A percentile compares a stretch with the other conserved stretches of the same genome.
Evolutionary conservation across 1,140 invertebrate species (phyloP).

Genomic region (Heliconius eleuchia): DNA sequence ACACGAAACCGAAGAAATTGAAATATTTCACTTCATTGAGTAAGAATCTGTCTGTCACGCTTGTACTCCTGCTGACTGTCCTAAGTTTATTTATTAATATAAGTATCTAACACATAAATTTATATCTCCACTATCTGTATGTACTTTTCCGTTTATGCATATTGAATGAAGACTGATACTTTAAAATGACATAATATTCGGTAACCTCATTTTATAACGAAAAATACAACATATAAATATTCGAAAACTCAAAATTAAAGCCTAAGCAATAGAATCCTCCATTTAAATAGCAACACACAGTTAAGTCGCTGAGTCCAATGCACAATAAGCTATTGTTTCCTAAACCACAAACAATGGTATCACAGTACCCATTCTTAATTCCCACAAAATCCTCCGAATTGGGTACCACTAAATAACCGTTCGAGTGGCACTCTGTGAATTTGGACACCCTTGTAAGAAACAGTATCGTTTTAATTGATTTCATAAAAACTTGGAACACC

Average conservation of each 20-base stretch:
- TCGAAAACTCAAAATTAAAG: background rate
- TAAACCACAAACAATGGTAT: conserved; percentile 56
- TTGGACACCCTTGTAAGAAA: conserved; percentile 59
- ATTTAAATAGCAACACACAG: conserved; percentile 38
- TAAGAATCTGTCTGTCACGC: too few relatives aligned
- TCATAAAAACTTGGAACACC: conserved; percentile 56
- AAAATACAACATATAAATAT: too few relatives aligned
- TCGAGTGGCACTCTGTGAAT: conserved; percentile 66
- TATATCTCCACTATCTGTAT: too few relatives aligned
- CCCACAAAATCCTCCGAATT: conserved; percentile 67
- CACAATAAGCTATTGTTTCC: conserved; percentile 71
- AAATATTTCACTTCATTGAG: too few relatives aligned
- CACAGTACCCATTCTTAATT: conserved; percentile 65
- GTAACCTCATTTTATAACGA: too few relatives aligned
- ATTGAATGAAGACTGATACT: too few relatives aligned
- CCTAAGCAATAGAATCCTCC: background rate
- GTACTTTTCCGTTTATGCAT: too few relatives aligned
- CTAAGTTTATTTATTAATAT: too few relatives aligned
- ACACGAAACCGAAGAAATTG: too few relatives aligned
- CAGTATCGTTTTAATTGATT: conserved; percentile 64
- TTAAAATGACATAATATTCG: too few relatives aligned
- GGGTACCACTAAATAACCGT: conserved; percentile 42
- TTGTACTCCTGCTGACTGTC: too few relatives aligned
- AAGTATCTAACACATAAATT: too few relatives aligned
- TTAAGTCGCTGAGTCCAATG: conserved; percentile 52